A percentile compares a stretch with the other conserved stretches of the same genome.
phyloP scores from a whole-genome alignment of 2,888 invertebrate species.

The Teleogryllus oceanicus region DNA sequence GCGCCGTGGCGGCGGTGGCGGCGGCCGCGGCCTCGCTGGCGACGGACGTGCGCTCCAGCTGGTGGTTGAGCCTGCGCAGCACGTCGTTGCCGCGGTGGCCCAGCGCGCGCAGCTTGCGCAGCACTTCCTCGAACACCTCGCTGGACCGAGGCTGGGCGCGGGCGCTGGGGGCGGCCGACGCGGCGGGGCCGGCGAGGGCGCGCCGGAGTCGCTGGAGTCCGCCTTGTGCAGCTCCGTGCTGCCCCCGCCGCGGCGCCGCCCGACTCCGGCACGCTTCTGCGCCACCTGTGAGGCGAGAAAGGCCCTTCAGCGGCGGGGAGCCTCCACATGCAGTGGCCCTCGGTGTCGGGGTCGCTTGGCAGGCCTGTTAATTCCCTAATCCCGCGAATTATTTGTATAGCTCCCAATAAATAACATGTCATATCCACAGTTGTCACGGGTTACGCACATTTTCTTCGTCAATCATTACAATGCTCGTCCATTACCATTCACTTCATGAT shows the following conservation, averaged over 20 bases:
- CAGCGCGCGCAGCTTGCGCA: slow-evolving; percentile 55
- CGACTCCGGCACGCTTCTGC: slow-evolving; percentile 30
- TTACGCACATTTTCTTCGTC: too few relatives aligned
- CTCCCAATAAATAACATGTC: too few relatives aligned
- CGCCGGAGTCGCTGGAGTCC: neutral
- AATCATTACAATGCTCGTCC: too few relatives aligned
- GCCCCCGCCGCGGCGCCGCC: slow-evolving; percentile 38
- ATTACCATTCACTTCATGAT: too few relatives aligned
- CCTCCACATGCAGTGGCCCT: too few relatives aligned
- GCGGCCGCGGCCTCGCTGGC: neutral
- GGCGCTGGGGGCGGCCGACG: neutral
- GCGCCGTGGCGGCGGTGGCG: too few relatives aligned
- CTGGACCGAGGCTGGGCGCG: slow-evolving; percentile 33
- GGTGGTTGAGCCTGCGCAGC: slow-evolving; percentile 54
- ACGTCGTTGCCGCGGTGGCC: slow-evolving; percentile 58
- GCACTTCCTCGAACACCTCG: slow-evolving; percentile 60
- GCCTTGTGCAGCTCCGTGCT: slow-evolving; percentile 41
- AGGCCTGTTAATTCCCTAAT: too few relatives aligned
- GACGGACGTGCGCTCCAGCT: slow-evolving; percentile 39
- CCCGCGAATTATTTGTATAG: too few relatives aligned
- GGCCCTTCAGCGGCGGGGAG: too few relatives aligned
- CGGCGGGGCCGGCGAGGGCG: slow-evolving; percentile 41
- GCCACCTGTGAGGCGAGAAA: slow-evolving; percentile 40
- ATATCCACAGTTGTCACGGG: too few relatives aligned
- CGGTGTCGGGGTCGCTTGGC: too few relatives aligned